Evolutionary conservation across 2,888 invertebrate genomes (phyloP), one percentile per base, ranked within the genome.

Genomic region (Hirudinaria manillensis): DNA sequence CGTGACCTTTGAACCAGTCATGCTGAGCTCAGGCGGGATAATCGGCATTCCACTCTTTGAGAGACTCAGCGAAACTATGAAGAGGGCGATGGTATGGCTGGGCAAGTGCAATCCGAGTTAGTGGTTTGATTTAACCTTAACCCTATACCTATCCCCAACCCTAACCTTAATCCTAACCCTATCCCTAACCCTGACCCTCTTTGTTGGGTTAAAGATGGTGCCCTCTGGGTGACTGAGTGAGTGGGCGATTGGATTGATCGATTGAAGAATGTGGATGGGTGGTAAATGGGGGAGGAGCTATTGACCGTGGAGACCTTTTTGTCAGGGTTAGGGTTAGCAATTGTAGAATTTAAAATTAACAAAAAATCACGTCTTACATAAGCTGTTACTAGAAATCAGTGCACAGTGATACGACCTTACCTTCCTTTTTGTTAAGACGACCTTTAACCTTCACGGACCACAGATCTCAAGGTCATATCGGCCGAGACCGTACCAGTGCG

Each of bases 1-100:
- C 75, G 79, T 76, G 29, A 78, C 79, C 34, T 80, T 80, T 72
- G 78, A 78, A 70, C 80, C 80, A 13, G 68, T 78, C 55, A 79
- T 80, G 79, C 29, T 80, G 24, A 80, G 79, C 70, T 74, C 76
- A n/a, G 80, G 80, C 2, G 80, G 80, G n/a, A 77, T 80, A 51
- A 80, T 80, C 53, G 80, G 80, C 32, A 80, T 80, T 21, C 80
- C 80, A 1, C 61, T 80, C 24, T 80, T 80, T 70, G 79, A 80
- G 72, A 74, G 77, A 19, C 66, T 79, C 77, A 72, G 76, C 6
- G 79, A 80, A 19, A 79, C 79, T 7, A 79, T 80, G 80, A 79
- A 75, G 56, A 55, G 80, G 32, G 79, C 79, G 3, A 79, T 80
- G 78, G 34, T 51, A 13, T 80, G 80, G 80, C 77, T 80, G 45